These are phyloP conservation scores for Salpingus planirostris DNA, from an alignment of 2,888 invertebrate genomes.

Conservation along the genomic window DNA sequence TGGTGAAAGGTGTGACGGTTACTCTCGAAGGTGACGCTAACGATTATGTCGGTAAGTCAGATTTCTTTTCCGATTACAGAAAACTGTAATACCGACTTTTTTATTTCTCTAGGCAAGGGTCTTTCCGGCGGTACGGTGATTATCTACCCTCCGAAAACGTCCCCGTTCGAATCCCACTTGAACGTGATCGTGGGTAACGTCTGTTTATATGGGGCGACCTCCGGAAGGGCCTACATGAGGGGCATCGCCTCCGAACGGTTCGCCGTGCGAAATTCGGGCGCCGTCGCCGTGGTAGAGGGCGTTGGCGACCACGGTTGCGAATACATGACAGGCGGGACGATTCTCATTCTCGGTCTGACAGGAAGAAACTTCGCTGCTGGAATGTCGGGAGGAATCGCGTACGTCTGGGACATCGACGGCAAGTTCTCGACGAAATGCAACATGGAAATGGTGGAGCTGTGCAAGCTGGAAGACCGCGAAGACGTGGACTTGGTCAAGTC, in stretches of 20 bases:
- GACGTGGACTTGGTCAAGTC: conserved; percentile 70
- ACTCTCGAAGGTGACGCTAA: conserved; percentile 95
- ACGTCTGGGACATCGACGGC: conserved; percentile 83
- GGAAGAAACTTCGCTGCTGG: conserved; percentile 99
- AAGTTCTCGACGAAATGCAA: conserved; percentile 85
- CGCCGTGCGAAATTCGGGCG: conserved; percentile 97
- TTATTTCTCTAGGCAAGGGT: conserved; percentile 63
- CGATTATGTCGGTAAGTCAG: conserved; percentile 91
- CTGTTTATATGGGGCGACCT: conserved; percentile 94
- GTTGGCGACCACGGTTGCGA: conserved; percentile 99
- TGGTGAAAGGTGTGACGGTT: conserved; percentile 82
- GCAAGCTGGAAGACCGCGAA: conserved; percentile 66
- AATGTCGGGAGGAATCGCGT: conserved; percentile 93
- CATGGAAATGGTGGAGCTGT: conserved; percentile 87
- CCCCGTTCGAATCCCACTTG: conserved; percentile 80
- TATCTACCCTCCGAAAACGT: conserved; percentile 82
- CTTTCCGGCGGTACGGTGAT: conserved; percentile 91
- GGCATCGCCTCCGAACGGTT: conserved; percentile 96
- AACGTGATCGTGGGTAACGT: conserved; percentile 99
- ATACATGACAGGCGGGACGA: conserved; percentile 96
- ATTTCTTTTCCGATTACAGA: conserved; percentile 9
- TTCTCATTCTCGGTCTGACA: conserved; percentile 81
- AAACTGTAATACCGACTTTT: conserved; percentile 4
- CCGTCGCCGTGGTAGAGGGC: conserved; percentile 90
- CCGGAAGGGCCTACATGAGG: conserved; percentile 81